phyloP scores from a whole-genome alignment of 2,888 invertebrate genomes.

The Lucinisca nassula region DNA sequence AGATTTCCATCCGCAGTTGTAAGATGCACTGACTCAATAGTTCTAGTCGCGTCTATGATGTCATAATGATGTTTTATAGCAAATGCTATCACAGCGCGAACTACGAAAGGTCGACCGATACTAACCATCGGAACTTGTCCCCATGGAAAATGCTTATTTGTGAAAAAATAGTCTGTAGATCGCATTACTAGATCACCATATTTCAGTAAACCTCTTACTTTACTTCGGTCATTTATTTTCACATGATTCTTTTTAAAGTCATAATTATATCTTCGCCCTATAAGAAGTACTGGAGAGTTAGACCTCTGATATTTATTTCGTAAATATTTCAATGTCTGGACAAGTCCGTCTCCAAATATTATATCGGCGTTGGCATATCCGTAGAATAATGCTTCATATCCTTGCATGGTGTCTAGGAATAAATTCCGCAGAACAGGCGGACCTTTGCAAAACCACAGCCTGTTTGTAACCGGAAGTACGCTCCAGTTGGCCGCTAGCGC shows the following conservation, averaged over 20 bases:
- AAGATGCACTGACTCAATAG: conserved; percentile 52
- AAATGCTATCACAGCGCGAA: conserved; percentile 41
- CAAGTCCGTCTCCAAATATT: conserved; percentile 42
- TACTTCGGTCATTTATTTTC: not conserved
- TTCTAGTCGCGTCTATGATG: conserved; percentile 54
- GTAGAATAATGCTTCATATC: conserved; percentile 34
- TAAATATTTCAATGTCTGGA: conserved; percentile 40
- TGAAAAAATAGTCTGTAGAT: conserved; percentile 54
- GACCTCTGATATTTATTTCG: conserved; percentile 28
- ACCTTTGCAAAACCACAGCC: conserved; percentile 17
- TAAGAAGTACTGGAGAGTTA: conserved; percentile 28
- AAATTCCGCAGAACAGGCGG: conserved; percentile 33
- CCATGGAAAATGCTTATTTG: conserved; percentile 52
- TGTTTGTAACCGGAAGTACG: not conserved
- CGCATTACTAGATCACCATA: conserved; percentile 34
- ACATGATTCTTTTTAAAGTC: conserved; percentile 22
- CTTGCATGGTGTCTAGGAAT: conserved; percentile 18
- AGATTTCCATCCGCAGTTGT: conserved; percentile 38
- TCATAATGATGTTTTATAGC: conserved; percentile 22
- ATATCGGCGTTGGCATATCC: conserved; percentile 53
- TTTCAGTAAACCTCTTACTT: conserved; percentile 9
- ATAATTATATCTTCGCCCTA: conserved; percentile 47
- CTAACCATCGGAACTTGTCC: conserved; percentile 29
- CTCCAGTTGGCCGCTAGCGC: conserved; percentile 19
- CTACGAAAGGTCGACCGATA: conserved; percentile 46